Percentiles rank a stretch among this genome's conserved stretches.
phyloP scores from a whole-genome alignment of 2,797 vertebrate genomes.

The Chloroceryle amazona region DNA sequence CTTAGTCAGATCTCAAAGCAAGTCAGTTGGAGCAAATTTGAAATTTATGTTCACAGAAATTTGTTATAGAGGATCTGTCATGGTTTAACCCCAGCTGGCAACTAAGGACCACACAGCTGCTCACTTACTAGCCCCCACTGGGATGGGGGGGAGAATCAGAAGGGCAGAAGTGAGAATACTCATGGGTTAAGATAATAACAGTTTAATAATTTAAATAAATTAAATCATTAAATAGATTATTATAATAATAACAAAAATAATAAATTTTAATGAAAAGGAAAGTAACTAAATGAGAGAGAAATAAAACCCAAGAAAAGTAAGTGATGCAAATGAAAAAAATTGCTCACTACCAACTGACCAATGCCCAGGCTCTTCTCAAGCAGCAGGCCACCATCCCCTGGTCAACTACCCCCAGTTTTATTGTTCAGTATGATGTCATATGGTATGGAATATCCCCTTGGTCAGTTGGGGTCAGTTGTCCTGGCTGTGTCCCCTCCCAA shows the following conservation, averaged over 20 bases:
- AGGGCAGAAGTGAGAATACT: neutral
- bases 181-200: neutral
- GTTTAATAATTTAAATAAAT: neutral
- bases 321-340: neutral
- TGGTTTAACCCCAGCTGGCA: neutral
- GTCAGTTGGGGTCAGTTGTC: neutral
- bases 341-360: neutral
- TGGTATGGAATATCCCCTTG: neutral
- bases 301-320: neutral
- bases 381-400: neutral
- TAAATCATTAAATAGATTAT: neutral
- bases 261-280: neutral
- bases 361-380: neutral
- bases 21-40: neutral
- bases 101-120: neutral
- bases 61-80: neutral
- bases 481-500: neutral
- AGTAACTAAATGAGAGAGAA: neutral
- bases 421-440: neutral
- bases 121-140: neutral
- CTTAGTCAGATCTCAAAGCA: neutral
- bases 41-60: neutral
- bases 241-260: neutral
- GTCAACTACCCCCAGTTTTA: neutral
- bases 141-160: neutral